These are phyloP conservation scores for Calameuta pallipes DNA, from an alignment of 2,888 invertebrate genomes.

Conservation along the genomic window DNA sequence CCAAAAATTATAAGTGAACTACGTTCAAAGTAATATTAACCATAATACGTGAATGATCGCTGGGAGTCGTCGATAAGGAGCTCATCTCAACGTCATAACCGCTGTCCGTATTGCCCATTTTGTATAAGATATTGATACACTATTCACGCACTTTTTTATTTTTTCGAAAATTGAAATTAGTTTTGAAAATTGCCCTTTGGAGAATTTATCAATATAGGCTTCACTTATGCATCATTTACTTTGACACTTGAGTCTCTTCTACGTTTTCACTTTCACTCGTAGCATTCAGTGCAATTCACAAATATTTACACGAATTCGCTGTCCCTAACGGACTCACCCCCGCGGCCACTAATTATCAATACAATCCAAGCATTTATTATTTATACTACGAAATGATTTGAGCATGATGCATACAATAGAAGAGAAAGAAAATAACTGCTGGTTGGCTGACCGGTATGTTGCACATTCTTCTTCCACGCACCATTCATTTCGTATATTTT, in stretches of 20 bases:
- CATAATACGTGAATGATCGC: slow-evolving; percentile 42
- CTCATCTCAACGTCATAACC: slow-evolving; percentile 56
- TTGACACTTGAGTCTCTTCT: not conserved
- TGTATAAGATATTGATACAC: not conserved
- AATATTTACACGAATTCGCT: not conserved
- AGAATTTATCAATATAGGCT: not conserved
- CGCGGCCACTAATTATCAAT: not conserved
- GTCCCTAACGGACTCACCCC: not conserved
- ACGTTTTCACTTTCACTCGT: not conserved
- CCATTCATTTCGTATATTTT: not conserved
- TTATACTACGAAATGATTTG: not conserved
- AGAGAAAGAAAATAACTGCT: not conserved
- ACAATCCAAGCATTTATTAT: not conserved
- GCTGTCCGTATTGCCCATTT: slow-evolving; percentile 47
- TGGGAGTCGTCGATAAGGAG: slow-evolving; percentile 40
- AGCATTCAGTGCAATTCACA: not conserved
- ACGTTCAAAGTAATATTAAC: slow-evolving; percentile 25
- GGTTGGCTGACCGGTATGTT: not conserved
- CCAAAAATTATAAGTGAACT: not conserved
- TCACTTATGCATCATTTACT: not conserved
- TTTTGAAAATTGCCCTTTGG: not conserved
- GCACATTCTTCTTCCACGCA: not conserved
- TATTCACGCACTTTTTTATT: not conserved
- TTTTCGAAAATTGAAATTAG: too few species aligned
- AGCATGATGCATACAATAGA: too few species aligned